phyloP scores from a whole-genome alignment of 2,797 vertebrate species.

The Pantherophis alleghaniensis region DNA sequence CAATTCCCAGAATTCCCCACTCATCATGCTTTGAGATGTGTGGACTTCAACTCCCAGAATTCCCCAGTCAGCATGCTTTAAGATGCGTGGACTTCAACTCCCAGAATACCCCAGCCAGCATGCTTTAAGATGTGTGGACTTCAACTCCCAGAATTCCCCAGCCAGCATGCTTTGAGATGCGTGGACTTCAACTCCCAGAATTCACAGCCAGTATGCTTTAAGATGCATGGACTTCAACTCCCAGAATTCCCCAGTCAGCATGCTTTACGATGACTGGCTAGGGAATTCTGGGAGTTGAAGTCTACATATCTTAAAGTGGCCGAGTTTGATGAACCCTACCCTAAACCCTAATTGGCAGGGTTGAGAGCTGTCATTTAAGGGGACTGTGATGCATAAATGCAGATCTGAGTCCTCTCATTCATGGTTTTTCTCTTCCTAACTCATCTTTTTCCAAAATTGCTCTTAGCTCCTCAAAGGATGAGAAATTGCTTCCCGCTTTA shows the following conservation, averaged over 20 bases:
- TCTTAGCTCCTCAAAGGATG: background rate
- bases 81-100: background rate
- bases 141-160: no score
- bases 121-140: fast-evolving
- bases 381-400: background rate
- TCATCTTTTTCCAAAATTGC: background rate
- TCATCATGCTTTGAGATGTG: no score
- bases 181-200: background rate
- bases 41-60: no score
- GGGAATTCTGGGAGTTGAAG: background rate
- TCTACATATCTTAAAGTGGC: background rate
- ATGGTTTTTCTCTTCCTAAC: background rate
- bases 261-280: background rate
- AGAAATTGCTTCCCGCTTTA: background rate
- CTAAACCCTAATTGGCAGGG: background rate
- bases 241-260: background rate
- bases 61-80: no score
- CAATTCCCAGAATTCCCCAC: no score
- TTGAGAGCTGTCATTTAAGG: background rate
- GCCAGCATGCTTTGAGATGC: background rate
- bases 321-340: background rate
- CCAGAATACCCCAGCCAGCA: no score
- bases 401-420: background rate
- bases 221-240: no score
- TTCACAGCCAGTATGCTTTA: no score